Percentiles rank a stretch among this genome's conserved stretches.
These are phyloP conservation scores for Cerceris ruficornis DNA, from an alignment of 2,888 invertebrate species.

Conservation along the genomic window DNA sequence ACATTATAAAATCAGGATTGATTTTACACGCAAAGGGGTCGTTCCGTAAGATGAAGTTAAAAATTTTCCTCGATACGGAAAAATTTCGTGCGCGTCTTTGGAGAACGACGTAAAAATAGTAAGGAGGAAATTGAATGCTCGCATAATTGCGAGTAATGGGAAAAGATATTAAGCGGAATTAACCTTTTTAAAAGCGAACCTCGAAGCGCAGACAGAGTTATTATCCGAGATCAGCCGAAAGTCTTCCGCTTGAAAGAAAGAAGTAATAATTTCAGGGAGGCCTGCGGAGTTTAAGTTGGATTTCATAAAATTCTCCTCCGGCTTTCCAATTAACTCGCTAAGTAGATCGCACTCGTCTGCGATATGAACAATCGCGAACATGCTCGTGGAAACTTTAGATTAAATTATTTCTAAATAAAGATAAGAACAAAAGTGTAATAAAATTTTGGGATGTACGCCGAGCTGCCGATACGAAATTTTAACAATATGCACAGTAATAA, in stretches of 20 bases:
- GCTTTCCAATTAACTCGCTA: constrained; percentile 34
- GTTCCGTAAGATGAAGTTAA: not conserved
- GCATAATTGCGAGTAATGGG: not conserved
- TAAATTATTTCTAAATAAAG: not conserved
- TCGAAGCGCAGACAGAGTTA: constrained; percentile 6
- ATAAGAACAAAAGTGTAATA: not conserved
- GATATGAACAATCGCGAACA: constrained; percentile 13
- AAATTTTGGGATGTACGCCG: not conserved
- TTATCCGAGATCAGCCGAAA: constrained; percentile 4
- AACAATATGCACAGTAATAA: not conserved
- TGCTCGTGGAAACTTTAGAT: not conserved
- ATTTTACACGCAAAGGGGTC: not conserved
- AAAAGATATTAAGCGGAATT: not conserved
- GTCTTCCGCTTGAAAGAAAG: not conserved
- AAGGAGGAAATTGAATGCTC: not conserved
- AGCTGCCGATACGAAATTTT: no score
- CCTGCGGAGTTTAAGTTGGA: constrained; percentile 19
- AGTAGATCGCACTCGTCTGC: constrained; percentile 29
- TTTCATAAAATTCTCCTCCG: constrained; percentile 29
- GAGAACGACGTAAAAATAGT: not conserved
- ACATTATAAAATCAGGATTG: not conserved
- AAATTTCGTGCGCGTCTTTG: no score
- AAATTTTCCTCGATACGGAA: not conserved
- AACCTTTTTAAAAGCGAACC: not conserved
- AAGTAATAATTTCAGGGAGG: constrained; percentile 22